Evolutionary conservation across 2,888 invertebrate genomes (phyloP).

Genomic region (Spilosoma lubricipeda): DNA sequence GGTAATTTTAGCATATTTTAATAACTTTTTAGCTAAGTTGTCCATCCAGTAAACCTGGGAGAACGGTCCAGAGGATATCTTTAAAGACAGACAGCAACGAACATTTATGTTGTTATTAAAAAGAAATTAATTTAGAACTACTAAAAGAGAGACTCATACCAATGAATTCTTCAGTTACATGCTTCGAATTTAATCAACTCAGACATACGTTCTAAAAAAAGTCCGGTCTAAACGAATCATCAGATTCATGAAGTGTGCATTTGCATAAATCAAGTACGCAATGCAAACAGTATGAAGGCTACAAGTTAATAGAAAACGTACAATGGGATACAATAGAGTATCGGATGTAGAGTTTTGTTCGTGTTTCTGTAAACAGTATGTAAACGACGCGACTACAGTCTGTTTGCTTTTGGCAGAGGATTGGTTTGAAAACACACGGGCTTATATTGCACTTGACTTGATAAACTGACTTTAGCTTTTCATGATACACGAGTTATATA

Average conservation of each 20-base stretch:
- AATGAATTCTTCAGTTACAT: background rate
- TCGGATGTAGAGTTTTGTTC: constrained; percentile 65
- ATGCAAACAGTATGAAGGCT: constrained; percentile 18
- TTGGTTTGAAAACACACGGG: constrained; percentile 56
- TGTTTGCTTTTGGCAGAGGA: constrained; percentile 74
- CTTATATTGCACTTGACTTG: constrained; percentile 25
- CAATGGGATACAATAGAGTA: constrained; percentile 47
- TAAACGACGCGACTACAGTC: constrained; percentile 77
- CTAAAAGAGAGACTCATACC: background rate
- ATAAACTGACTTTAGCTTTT: background rate
- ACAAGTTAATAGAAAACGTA: constrained; percentile 45
- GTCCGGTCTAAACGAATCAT: background rate
- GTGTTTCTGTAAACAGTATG: constrained; percentile 81
- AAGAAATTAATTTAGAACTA: background rate
- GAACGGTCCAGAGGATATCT: background rate
- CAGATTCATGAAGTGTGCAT: background rate
- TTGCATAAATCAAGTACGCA: constrained; percentile 25
- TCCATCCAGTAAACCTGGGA: too few species aligned
- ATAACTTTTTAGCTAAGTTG: too few species aligned
- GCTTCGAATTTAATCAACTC: background rate
- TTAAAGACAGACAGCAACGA: background rate
- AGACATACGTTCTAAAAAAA: background rate
- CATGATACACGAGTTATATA: too few species aligned
- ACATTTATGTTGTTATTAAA: background rate
- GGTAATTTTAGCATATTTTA: too few species aligned